phyloP scores from a whole-genome alignment of 2,797 vertebrate genomes.

The Perodicticus potto region DNA sequence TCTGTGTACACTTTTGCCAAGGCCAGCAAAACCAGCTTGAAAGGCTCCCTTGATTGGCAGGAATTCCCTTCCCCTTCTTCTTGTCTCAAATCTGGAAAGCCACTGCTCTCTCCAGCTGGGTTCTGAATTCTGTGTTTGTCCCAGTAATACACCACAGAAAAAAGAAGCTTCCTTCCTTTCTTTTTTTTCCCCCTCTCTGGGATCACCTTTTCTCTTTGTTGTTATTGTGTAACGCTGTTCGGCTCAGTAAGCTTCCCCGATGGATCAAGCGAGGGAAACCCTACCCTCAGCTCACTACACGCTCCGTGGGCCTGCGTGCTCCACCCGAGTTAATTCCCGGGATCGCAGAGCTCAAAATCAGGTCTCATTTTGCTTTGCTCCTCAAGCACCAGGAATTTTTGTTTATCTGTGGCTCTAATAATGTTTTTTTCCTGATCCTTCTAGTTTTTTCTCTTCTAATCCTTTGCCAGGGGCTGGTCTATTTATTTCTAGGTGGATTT shows the following conservation, averaged over 20 bases:
- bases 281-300: neutral
- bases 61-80: conserved; percentile 26
- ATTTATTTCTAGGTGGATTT: conserved; percentile 72
- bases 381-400: conserved; percentile 57
- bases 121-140: conserved; percentile 59
- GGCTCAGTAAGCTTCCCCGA: neutral
- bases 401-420: conserved; percentile 64
- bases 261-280: neutral
- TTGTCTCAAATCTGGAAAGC: conserved; percentile 54
- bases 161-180: neutral
- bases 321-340: conserved; percentile 14
- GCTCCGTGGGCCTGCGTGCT: neutral
- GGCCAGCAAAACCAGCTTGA: neutral
- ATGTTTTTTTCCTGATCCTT: conserved; percentile 55
- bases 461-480: conserved; percentile 57
- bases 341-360: conserved; percentile 16
- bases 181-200: neutral
- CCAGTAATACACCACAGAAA: neutral
- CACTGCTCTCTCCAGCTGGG: neutral
- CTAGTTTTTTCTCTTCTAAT: conserved; percentile 59
- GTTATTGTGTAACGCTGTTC: neutral
- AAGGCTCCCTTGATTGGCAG: conserved; percentile 36
- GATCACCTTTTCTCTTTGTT: conserved; percentile 24
- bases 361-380: conserved; percentile 59
- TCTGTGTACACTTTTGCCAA: neutral